phyloP scores from a whole-genome alignment of 2,888 invertebrate species.

The Pecten maximus region DNA sequence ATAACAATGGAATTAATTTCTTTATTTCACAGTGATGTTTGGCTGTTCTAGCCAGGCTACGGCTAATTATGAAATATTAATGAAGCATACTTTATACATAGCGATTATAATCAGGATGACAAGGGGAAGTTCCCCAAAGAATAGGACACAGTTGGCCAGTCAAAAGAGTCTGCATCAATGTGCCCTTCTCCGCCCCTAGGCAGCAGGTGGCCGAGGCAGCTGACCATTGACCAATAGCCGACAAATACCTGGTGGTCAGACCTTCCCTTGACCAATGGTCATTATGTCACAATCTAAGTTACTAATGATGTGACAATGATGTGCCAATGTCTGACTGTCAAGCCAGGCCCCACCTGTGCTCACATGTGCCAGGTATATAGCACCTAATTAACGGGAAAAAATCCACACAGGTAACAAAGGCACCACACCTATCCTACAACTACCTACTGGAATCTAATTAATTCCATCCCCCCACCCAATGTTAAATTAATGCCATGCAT shows the following conservation, averaged over 20 bases:
- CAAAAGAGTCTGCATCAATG: not conserved
- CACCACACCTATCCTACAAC: not conserved
- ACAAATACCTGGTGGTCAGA: not conserved
- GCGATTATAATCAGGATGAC: not conserved
- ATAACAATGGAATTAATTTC: not conserved
- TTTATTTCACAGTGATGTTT: not conserved
- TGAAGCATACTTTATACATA: slow-evolving; percentile 12
- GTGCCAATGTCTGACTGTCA: not conserved
- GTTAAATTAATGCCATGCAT: no score
- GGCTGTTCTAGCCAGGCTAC: not conserved
- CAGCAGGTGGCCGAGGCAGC: not conserved
- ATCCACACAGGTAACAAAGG: not conserved
- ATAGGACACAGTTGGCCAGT: not conserved
- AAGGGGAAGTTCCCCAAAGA: not conserved
- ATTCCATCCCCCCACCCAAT: no score
- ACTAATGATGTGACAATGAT: slow-evolving; percentile 22
- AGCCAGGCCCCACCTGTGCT: not conserved
- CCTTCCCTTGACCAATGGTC: not conserved
- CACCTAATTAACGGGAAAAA: not conserved
- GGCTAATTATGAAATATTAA: slow-evolving; percentile 6
- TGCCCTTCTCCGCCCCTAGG: slow-evolving; percentile 8
- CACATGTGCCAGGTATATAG: not conserved
- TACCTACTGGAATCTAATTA: not conserved
- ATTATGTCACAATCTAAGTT: not conserved
- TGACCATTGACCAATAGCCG: slow-evolving; percentile 13